Conservation (phyloP, 2,888 invertebrate species). For the Oligia latruncula region DNA sequence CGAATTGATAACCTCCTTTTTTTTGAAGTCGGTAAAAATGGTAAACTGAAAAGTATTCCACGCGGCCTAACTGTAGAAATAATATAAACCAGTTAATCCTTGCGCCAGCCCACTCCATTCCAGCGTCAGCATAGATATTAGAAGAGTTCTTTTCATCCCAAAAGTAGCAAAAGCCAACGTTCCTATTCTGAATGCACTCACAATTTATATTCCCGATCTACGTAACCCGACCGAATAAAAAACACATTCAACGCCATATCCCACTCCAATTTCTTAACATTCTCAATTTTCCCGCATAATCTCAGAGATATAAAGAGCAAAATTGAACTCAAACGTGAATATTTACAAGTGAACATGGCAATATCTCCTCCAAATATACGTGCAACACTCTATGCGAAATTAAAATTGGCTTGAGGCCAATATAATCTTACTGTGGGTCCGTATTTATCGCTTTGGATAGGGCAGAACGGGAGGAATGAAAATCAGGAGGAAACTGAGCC, state of each 20-base stretch:
- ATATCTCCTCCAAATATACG: constrained; percentile 77
- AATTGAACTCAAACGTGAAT: constrained; percentile 70
- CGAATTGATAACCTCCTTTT: too few relatives aligned
- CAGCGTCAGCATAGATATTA: constrained; percentile 55
- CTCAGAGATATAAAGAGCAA: constrained; percentile 64
- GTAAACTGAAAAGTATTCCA: not conserved
- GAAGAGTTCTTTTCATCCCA: constrained; percentile 53
- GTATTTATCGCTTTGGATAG: constrained; percentile 77
- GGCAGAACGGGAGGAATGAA: constrained; percentile 59
- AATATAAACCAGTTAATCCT: constrained; percentile 33
- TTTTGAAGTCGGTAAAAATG: too few relatives aligned
- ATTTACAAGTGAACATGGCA: constrained; percentile 73
- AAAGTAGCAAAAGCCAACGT: constrained; percentile 51
- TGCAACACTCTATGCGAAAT: constrained; percentile 81
- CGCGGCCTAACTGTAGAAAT: not conserved
- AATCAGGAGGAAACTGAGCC: constrained; percentile 54
- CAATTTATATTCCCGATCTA: constrained; percentile 56
- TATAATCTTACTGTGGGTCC: constrained; percentile 81
- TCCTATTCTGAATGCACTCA: constrained; percentile 60
- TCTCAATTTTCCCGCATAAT: constrained; percentile 60
- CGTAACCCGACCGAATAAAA: constrained; percentile 59
- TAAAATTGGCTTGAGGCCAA: constrained; percentile 86
- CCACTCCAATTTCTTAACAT: constrained; percentile 56
- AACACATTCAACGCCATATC: constrained; percentile 41
- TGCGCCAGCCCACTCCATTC: constrained; percentile 13